phyloP scores from a whole-genome alignment of 2,113 vertebrate genomes.

The Coregonus clupeaformis region DNA sequence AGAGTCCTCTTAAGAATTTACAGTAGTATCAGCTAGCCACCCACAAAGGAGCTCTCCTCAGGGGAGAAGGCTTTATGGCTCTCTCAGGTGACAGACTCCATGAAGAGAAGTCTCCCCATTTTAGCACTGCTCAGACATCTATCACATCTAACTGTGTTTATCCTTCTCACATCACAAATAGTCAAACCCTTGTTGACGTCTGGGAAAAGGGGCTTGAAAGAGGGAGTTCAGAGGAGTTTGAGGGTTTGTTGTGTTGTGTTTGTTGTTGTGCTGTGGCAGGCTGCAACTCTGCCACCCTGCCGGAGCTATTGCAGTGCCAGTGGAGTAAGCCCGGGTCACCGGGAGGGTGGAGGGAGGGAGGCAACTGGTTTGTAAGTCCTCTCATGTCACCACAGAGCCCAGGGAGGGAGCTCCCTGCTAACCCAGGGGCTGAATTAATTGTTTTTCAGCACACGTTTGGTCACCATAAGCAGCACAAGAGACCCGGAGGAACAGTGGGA shows the following conservation, averaged over 20 bases:
- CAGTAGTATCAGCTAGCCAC: neutral
- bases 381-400: constrained; percentile 42
- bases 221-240: neutral
- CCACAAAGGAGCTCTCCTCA: neutral
- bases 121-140: constrained; percentile 23
- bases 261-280: constrained; percentile 1
- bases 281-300: constrained; percentile 18
- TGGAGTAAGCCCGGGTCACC: constrained; percentile 46
- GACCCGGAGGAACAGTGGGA: constrained; percentile 12
- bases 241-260: neutral
- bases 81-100: neutral
- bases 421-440: constrained; percentile 29
- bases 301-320: constrained; percentile 5
- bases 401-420: neutral
- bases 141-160: constrained; percentile 19
- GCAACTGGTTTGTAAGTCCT: constrained; percentile 46
- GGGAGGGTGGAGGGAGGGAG: constrained; percentile 25
- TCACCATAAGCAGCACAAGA: constrained; percentile 14
- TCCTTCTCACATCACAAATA: neutral
- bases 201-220: constrained; percentile 1
- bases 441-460: constrained; percentile 34
- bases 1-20: neutral
- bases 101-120: neutral
- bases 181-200: neutral
- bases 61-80: neutral